phyloP scores from a whole-genome alignment of 2,113 vertebrate genomes.

The Hydropotes inermis region DNA sequence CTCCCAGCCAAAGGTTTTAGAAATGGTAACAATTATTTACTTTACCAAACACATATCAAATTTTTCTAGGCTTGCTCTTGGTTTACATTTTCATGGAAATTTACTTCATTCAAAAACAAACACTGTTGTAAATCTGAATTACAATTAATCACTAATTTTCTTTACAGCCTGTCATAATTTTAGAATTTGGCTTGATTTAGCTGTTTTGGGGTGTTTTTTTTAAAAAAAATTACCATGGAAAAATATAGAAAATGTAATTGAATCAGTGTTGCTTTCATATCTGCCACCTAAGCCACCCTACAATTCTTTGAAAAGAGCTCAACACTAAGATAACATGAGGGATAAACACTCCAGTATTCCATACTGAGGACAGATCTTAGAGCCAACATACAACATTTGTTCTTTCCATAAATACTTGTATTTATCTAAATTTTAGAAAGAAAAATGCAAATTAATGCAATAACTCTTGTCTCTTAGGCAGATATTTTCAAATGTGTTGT shows the following conservation, averaged over 20 bases:
- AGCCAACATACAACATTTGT: conserved; percentile 46
- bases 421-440: conserved; percentile 62
- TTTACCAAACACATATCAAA: not conserved
- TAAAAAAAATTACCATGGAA: not conserved
- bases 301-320: not conserved
- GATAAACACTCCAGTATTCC: not conserved
- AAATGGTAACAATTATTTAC: not conserved
- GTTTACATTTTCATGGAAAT: conserved; percentile 38
- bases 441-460: conserved; percentile 68
- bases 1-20: not conserved
- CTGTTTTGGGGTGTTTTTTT: not conserved
- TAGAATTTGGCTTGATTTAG: not conserved
- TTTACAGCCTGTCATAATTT: not conserved
- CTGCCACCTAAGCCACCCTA: not conserved
- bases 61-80: not conserved
- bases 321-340: not conserved
- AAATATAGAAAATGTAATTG: not conserved
- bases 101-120: conserved; percentile 50
- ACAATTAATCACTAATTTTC: conserved; percentile 40
- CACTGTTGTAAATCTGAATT: conserved; percentile 31
- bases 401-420: conserved; percentile 62
- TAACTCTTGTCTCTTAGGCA: conserved; percentile 34
- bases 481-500: conserved; percentile 57
- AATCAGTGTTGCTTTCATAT: not conserved
- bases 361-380: not conserved